Evolutionary conservation across 2,888 invertebrate species (phyloP), one percentile per base, ranked within the genome.

Genomic region (Baccha elongata): DNA sequence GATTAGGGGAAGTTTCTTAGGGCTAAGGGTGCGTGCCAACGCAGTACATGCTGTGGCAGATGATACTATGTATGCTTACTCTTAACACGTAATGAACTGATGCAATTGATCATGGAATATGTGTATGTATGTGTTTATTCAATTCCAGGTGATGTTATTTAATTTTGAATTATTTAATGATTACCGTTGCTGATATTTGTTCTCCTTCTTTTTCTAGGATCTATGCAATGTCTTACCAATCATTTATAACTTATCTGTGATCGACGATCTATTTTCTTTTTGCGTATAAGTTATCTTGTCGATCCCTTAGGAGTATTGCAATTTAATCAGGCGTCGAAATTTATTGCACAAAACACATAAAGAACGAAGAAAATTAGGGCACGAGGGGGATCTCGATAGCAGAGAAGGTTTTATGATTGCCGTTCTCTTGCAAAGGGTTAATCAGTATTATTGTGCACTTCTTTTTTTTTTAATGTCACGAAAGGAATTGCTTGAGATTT

Each of bases 91-190:
- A 55, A 40, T 55, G 50, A 71, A 64, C 55, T 52, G 65, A 71
- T 81, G 83, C 83, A 83, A 83, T 83, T 76, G 72, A 48, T 35
- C 65, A 53, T 68, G 48, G 44, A 68, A 55, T 29, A 44, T 0
- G 21, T 60, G 19, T n/a, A 5, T 19, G n/a, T n/a, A n/a, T 48
- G 11, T 35, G 35, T 35, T 40, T 62, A 17, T 29, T 32, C 37
- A 52, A 37, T 68, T 76, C 83, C 83, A 83, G 83, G 78, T 83
- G 83, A 83, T 64, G 55, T 62, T 83, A 83, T 83, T 83, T 78
- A 37, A 68, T 83, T 83, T 83, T 72, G 64, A 83, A 74, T 80
- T 75, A 80, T 52, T 80, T 58, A 23, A 53, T 40, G 55, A 73
- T 83, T 64, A 53, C 67, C 23, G 40, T 55, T 53, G 65, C 2